phyloP scores from a whole-genome alignment of 2,797 vertebrate species.

The Amblyraja radiata region DNA sequence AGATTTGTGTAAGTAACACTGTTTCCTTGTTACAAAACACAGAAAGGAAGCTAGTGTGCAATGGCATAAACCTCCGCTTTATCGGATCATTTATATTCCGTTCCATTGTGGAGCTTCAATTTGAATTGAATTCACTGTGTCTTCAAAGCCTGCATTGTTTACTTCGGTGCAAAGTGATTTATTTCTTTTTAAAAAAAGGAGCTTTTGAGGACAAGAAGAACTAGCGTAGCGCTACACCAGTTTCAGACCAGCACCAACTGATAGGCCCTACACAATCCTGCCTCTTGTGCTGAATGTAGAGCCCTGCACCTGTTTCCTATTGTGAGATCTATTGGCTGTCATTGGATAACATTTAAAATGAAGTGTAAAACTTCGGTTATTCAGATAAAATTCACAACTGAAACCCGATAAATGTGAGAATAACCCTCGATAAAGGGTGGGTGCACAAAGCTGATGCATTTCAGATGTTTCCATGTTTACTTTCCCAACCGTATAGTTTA shows the following conservation, averaged over 20 bases:
- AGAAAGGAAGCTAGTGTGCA: slow-evolving; percentile 8
- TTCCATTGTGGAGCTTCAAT: not conserved
- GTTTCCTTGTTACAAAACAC: slow-evolving; percentile 11
- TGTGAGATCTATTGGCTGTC: not conserved
- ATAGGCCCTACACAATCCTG: not conserved
- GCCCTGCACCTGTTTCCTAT: not conserved
- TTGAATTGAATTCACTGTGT: not conserved
- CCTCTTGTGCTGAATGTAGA: not conserved
- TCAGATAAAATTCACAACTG: not conserved
- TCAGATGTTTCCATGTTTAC: not conserved
- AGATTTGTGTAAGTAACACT: slow-evolving; percentile 32
- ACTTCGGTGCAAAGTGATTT: not conserved
- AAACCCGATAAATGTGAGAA: not conserved
- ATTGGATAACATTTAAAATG: not conserved
- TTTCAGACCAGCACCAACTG: slow-evolving; percentile 9
- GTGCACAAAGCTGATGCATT: not conserved
- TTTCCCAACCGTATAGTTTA: not conserved
- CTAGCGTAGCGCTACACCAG: not conserved
- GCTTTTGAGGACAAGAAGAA: not conserved
- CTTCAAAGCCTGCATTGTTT: slow-evolving; percentile 4
- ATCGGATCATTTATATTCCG: slow-evolving; percentile 1
- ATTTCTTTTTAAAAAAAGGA: not conserved
- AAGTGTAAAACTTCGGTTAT: not conserved
- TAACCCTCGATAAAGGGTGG: not conserved
- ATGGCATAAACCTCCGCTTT: slow-evolving; percentile 27